Conservation (phyloP, 2,113 vertebrate species). For the Telmatochromis sp. region DNA sequence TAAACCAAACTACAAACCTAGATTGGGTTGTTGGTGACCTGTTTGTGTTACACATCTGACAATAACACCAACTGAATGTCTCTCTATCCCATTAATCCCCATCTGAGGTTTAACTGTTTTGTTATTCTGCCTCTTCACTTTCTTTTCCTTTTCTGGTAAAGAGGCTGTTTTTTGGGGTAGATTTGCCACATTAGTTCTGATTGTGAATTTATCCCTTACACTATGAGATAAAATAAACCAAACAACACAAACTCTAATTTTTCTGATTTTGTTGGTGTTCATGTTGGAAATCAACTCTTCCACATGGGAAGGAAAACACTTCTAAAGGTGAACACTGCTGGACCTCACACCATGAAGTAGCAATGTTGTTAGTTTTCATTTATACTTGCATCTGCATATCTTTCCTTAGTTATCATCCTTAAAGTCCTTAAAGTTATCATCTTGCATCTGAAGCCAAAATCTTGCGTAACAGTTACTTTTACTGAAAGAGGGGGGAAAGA, state of each 20-base stretch:
- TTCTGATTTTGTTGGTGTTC: neutral
- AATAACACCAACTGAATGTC: neutral
- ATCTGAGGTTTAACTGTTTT: neutral
- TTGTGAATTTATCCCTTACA: neutral
- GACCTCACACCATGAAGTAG: neutral
- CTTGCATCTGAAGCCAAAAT: neutral
- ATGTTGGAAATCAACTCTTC: neutral
- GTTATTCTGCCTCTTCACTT: neutral
- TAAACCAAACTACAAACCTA: neutral
- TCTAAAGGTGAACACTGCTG: neutral
- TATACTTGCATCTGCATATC: neutral
- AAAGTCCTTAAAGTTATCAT: neutral
- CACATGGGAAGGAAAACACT: neutral
- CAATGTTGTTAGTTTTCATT: neutral
- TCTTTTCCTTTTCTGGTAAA: neutral
- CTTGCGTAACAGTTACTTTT: neutral
- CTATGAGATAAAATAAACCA: neutral
- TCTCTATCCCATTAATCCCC: neutral
- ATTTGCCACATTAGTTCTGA: neutral
- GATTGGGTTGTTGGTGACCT: neutral
- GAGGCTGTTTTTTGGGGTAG: neutral
- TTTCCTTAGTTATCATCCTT: neutral
- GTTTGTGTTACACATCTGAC: neutral
- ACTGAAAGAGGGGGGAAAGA: neutral
- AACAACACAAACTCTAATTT: neutral